Evolutionary conservation across 2,797 vertebrate species (phyloP).

Genomic region (Aselliscus stoliczkanus): DNA sequence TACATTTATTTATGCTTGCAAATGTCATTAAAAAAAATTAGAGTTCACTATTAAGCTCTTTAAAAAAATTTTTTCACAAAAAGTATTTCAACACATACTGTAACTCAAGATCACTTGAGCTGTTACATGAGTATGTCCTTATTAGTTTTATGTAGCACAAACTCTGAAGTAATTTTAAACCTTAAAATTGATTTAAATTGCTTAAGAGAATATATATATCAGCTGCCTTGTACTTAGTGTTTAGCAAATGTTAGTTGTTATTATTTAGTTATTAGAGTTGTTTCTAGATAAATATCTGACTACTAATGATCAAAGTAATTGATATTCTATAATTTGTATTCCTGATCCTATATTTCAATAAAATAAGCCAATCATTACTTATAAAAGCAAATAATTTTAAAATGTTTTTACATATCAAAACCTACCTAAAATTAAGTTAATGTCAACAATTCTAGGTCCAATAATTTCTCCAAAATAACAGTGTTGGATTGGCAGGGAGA

Average conservation of each 20-base stretch:
- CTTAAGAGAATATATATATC: neutral
- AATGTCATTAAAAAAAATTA: constrained; percentile 25
- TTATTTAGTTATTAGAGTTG: neutral
- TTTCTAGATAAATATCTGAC: constrained; percentile 15
- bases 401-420: neutral
- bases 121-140: neutral
- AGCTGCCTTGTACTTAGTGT: neutral
- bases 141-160: neutral
- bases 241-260: neutral
- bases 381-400: neutral
- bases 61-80: neutral
- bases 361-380: constrained; percentile 23
- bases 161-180: constrained; percentile 9
- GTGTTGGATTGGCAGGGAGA: neutral
- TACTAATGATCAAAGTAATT: neutral
- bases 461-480: neutral
- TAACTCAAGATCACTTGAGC: neutral
- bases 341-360: neutral
- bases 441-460: neutral
- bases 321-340: neutral
- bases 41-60: neutral
- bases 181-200: neutral
- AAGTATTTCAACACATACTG: neutral
- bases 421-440: constrained; percentile 22
- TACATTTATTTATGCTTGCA: neutral